Evolutionary conservation across 2,113 vertebrate genomes (phyloP), one percentile per base, ranked within the genome.

Genomic region (Colistium nudipinnis): DNA sequence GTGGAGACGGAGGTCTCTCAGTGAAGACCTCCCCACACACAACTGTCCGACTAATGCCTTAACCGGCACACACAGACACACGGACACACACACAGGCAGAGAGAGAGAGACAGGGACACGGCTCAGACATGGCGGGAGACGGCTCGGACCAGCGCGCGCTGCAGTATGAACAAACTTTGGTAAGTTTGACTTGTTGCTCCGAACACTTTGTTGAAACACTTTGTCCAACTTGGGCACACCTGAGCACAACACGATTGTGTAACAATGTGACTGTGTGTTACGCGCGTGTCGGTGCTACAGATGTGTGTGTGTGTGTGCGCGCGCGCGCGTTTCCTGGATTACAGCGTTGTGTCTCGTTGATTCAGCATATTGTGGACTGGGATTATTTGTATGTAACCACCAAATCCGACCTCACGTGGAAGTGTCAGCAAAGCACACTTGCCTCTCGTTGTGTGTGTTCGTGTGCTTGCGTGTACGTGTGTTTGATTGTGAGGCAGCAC

Each of bases 91-190:
- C 28, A 53, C 28, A 3, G 10, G 7, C 19, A 8, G 16, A 45
- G 3, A 20, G n/a, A 20, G 79, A 75, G 67, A 12, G 3, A n/a
- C 20, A 52, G 31, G 28, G 57, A 16, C 62, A n/a, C 45, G 38
- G 78, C 62, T 70, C 72, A 82, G 90, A 90, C 89, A 94, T 94
- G 93, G 93, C 93, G 63, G 94, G 92, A 52, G 95, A 93, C 57
- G 94, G 94, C 66, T 92, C 94, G 51, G 95, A 94, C 68, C 95
- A 94, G 87, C 95, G 96, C 70, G 96, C 95, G 81, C 95, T 98
- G 80, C 96, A 98, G 70, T 98, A 98, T 71, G 96, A 98, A 62
- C 96, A 98, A 89, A 98, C 97, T 60, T 79, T 98, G 95, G 97
- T 98, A 82, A 96, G 97, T 92, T 24, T 8, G 4, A 81, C 77